A percentile compares a stretch with the other conserved stretches of the same genome.
Conservation (phyloP, 2,797 vertebrate genomes). For the Adrianichthys oophorus region DNA sequence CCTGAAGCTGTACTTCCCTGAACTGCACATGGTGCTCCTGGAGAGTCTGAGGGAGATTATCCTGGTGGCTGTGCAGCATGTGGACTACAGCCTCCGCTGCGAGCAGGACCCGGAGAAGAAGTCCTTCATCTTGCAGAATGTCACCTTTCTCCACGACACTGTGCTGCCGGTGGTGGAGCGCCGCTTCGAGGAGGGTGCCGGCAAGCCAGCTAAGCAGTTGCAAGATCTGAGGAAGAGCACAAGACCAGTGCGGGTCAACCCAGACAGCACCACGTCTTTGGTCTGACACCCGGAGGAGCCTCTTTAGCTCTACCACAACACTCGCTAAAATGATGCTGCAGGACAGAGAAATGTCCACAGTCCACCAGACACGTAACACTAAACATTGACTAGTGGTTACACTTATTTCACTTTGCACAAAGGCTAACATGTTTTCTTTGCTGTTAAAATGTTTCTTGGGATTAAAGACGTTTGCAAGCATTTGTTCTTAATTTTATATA, state of each 20-base stretch:
- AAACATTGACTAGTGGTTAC: not conserved
- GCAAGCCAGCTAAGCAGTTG: slow-evolving; percentile 96
- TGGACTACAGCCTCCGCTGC: slow-evolving; percentile 96
- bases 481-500: no score
- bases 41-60: slow-evolving; percentile 96
- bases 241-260: slow-evolving; percentile 87
- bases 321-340: slow-evolving; percentile 5
- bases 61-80: slow-evolving; percentile 94
- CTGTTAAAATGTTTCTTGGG: no score
- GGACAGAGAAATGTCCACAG: slow-evolving; percentile 1
- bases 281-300: slow-evolving; percentile 73
- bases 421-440: no score
- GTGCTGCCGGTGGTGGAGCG: slow-evolving; percentile 95
- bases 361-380: not conserved
- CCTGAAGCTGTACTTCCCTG: slow-evolving; percentile 93
- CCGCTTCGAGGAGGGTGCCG: slow-evolving; percentile 92
- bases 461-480: no score
- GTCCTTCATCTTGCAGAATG: slow-evolving; percentile 91
- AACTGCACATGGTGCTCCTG: slow-evolving; percentile 96
- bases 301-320: slow-evolving; percentile 1
- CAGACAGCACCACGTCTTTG: slow-evolving; percentile 93
- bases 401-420: not conserved
- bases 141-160: slow-evolving; percentile 93
- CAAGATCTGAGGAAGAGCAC: slow-evolving; percentile 93
- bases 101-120: slow-evolving; percentile 97